A percentile compares a stretch with the other conserved stretches of the same genome.
These are phyloP conservation scores for Caenorhabditis drosophilae DNA, from an alignment of 2,888 invertebrate species.

Conservation along the genomic window DNA sequence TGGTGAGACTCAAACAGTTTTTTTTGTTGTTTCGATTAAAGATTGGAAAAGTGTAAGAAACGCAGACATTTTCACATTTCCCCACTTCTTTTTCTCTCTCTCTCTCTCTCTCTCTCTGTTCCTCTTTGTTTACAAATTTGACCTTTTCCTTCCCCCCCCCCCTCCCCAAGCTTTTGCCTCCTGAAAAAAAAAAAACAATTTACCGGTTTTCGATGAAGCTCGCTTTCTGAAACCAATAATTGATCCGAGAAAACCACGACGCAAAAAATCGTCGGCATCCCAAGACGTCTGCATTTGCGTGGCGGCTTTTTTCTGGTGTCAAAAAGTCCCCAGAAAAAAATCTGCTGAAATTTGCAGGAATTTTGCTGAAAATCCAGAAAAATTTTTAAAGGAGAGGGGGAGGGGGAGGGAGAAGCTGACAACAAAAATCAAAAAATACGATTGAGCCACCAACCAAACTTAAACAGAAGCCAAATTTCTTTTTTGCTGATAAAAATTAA, in stretches of 20 bases:
- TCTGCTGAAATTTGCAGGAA: no score
- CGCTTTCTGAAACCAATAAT: slow-evolving; percentile 52
- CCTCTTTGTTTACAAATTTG: slow-evolving; percentile 6
- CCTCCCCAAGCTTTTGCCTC: neutral
- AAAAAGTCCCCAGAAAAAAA: no score
- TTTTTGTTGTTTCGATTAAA: neutral
- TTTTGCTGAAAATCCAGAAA: no score
- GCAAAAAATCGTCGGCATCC: slow-evolving; percentile 61
- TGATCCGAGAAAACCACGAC: slow-evolving; percentile 58
- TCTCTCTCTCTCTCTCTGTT: no score
- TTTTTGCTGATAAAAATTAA: no score
- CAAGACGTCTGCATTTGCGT: slow-evolving; percentile 58
- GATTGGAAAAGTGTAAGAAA: neutral
- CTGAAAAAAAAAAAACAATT: no score
- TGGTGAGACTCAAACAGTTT: neutral
- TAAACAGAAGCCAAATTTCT: no score
- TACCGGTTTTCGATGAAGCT: slow-evolving; percentile 27
- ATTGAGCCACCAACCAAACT: no score
- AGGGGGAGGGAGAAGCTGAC: no score
- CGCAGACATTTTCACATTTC: neutral
- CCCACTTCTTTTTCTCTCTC: neutral
- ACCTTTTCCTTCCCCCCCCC: neutral
- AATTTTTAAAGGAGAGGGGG: no score
- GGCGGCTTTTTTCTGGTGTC: no score
- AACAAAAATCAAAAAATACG: no score